Conservation (phyloP, 2,888 invertebrate genomes). For the Orchesella flavescens region DNA sequence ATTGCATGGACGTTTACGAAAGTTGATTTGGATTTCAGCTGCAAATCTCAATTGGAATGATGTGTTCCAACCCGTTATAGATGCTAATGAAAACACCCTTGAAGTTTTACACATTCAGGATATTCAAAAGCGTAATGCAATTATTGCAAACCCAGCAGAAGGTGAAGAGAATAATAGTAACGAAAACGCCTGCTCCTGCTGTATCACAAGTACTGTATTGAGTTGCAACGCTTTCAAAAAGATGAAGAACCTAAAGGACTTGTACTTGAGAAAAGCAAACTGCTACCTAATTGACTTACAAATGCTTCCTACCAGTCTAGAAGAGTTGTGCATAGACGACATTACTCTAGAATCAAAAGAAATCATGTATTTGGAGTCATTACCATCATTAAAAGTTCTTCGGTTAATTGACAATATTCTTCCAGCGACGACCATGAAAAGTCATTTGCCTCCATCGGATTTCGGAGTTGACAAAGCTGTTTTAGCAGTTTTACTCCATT, state of each 20-base stretch:
- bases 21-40: constrained; percentile 39
- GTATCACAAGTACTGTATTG: neutral
- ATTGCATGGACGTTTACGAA: constrained; percentile 36
- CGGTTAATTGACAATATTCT: constrained; percentile 25
- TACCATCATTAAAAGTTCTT: constrained; percentile 19
- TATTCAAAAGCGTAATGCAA: neutral
- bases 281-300: constrained; percentile 29
- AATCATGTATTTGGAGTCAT: neutral
- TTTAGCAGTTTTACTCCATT: constrained; percentile 15
- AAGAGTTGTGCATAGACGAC: constrained; percentile 43
- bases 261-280: constrained; percentile 35
- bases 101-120: constrained; percentile 27
- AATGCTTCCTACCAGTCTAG: constrained; percentile 24
- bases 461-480: constrained; percentile 34
- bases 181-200: no score
- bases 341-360: constrained; percentile 24
- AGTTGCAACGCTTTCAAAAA: constrained; percentile 29
- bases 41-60: constrained; percentile 14
- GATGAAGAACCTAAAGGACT: constrained; percentile 30
- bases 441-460: neutral
- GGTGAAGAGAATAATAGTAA: neutral
- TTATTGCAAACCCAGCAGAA: neutral
- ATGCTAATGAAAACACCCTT: constrained; percentile 29
- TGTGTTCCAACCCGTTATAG: constrained; percentile 28
- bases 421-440: constrained; percentile 3